Evolutionary conservation across 2,888 invertebrate species (phyloP).

Genomic region (Prenolepis imparis): DNA sequence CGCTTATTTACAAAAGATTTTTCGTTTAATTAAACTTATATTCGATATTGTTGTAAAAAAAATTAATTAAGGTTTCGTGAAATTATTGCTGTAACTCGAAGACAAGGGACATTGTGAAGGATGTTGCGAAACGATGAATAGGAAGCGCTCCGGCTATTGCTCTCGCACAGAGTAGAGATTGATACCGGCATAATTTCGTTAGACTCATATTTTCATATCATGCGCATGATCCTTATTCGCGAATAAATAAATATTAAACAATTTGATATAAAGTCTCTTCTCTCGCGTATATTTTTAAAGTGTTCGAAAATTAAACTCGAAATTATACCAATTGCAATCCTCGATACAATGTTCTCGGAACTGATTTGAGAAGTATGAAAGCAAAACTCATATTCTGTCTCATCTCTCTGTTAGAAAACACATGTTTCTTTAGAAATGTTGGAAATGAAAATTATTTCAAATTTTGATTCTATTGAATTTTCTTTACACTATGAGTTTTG

Average conservation of each 20-base stretch:
- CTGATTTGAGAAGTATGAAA: background rate
- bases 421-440: background rate
- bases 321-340: background rate
- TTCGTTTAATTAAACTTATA: constrained; percentile 18
- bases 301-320: constrained; percentile 3
- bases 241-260: constrained; percentile 2
- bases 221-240: background rate
- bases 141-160: constrained; percentile 46
- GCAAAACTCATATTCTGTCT: constrained; percentile 9
- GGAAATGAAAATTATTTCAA: background rate
- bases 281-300: constrained; percentile 6
- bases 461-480: constrained; percentile 3
- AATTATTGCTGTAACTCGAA: constrained; percentile 29
- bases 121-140: constrained; percentile 30
- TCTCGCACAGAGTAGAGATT: constrained; percentile 47
- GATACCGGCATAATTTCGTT: constrained; percentile 5
- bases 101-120: constrained; percentile 25
- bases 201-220: constrained; percentile 4
- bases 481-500: background rate
- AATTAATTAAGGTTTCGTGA: background rate
- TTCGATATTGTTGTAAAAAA: constrained; percentile 21
- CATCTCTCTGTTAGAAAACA: background rate
- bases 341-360: constrained; percentile 41
- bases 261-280: background rate
- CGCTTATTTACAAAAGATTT: constrained; percentile 8